A percentile compares a stretch with the other conserved stretches of the same genome.
Evolutionary conservation across 2,888 invertebrate genomes (phyloP).

Genomic region (Pilophorus perplexus): DNA sequence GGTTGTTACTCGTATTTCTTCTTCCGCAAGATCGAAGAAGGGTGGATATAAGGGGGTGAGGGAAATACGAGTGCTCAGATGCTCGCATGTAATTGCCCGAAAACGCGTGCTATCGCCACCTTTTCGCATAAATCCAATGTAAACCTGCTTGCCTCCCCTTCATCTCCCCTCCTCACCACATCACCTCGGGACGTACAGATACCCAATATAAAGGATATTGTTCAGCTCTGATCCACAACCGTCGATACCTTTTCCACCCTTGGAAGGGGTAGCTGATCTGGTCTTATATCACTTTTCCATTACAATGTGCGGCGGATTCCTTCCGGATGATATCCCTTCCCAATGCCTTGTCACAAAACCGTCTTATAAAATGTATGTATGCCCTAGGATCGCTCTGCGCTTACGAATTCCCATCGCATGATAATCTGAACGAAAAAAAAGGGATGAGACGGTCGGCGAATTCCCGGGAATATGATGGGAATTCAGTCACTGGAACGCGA

Average conservation of each 20-base stretch:
- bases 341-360: constrained; percentile 9
- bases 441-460: too few relatives aligned
- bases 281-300: constrained; percentile 37
- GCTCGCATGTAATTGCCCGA: constrained; percentile 28
- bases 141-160: constrained; percentile 24
- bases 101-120: constrained; percentile 25
- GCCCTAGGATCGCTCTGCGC: not conserved
- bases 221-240: constrained; percentile 25
- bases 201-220: constrained; percentile 30
- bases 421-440: too few relatives aligned
- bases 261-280: not conserved
- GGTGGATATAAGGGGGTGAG: too few relatives aligned
- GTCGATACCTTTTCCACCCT: not conserved
- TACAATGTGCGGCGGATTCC: constrained; percentile 13
- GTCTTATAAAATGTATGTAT: not conserved
- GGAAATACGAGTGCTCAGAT: constrained; percentile 21
- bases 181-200: not conserved
- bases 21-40: not conserved
- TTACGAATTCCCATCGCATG: not conserved
- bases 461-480: too few relatives aligned
- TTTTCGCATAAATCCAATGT: constrained; percentile 29
- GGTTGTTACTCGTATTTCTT: not conserved
- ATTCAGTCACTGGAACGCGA: too few relatives aligned
- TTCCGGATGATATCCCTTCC: not conserved
- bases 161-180: not conserved